phyloP scores from a whole-genome alignment of 2,113 vertebrate species.

The Rhinichthys klamathensis region DNA sequence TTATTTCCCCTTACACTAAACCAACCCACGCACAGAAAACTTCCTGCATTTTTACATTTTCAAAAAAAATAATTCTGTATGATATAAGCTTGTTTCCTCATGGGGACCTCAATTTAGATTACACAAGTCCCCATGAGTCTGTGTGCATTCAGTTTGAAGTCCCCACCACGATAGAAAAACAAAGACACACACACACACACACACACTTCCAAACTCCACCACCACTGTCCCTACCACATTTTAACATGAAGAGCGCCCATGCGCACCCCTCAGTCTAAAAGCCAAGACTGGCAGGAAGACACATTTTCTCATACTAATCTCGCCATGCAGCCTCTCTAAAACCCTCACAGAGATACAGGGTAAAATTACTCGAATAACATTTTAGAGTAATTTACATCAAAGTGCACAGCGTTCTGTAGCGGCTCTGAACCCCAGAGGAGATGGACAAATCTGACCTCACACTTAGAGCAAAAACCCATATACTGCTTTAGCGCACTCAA shows the following conservation, averaged over 20 bases:
- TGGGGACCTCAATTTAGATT: background rate
- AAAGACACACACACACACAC: background rate
- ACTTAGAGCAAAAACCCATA: slow-evolving; percentile 15
- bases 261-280: slow-evolving; percentile 8
- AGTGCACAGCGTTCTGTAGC: background rate
- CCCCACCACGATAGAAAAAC: too few relatives aligned
- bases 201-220: background rate
- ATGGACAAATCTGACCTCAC: slow-evolving; percentile 27
- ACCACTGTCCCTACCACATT: background rate
- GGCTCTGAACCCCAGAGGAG: slow-evolving; percentile 12
- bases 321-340: background rate
- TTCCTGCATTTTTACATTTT: too few relatives aligned
- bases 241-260: background rate
- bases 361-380: background rate
- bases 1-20: too few relatives aligned
- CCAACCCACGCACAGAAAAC: too few relatives aligned
- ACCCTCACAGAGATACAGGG: background rate
- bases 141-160: too few relatives aligned
- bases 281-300: background rate
- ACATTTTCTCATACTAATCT: slow-evolving; percentile 23
- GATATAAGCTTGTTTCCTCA: background rate
- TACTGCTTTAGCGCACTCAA: slow-evolving; percentile 1
- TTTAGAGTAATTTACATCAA: slow-evolving; percentile 49
- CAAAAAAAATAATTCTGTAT: too few relatives aligned
- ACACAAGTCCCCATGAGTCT: too few relatives aligned